Evolutionary conservation across 2,888 invertebrate genomes (phyloP).

Genomic region (Calephelis perditalis): DNA sequence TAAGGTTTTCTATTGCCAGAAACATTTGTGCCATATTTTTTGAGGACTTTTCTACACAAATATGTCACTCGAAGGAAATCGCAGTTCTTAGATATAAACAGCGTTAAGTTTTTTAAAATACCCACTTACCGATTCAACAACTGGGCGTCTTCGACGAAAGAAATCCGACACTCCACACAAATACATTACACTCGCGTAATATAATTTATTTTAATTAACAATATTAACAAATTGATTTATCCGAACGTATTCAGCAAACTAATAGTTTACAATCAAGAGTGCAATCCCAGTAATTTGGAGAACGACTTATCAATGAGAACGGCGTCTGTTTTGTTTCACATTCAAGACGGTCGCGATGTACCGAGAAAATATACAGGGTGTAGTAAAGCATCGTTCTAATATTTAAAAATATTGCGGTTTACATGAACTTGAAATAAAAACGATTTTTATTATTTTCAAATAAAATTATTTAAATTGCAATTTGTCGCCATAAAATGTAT

Average conservation of each 20-base stretch:
- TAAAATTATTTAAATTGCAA: too few relatives aligned
- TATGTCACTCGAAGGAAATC: too few relatives aligned
- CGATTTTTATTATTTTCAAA: too few relatives aligned
- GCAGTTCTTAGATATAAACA: too few relatives aligned
- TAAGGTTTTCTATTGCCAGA: too few relatives aligned
- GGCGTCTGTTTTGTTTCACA: conserved; percentile 8
- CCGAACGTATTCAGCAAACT: neutral
- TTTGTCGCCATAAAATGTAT: too few relatives aligned
- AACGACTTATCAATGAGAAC: conserved; percentile 5
- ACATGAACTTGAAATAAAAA: too few relatives aligned
- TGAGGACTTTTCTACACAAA: too few relatives aligned
- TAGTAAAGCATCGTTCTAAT: neutral
- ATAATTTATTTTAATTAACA: neutral
- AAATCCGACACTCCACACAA: conserved; percentile 60
- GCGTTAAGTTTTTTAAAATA: neutral
- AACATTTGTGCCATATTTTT: too few relatives aligned
- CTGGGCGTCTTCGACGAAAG: conserved; percentile 49
- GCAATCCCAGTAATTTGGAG: neutral
- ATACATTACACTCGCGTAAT: conserved; percentile 41
- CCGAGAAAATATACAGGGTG: conserved; percentile 13
- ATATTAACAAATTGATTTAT: neutral
- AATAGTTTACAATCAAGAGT: neutral
- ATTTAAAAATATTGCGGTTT: too few relatives aligned
- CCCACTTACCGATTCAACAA: conserved; percentile 51
- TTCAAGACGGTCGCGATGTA: neutral